A percentile compares a stretch with the other conserved stretches of the same genome.
phyloP scores from a whole-genome alignment of 2,797 vertebrate species.

The Spatula clypeata region DNA sequence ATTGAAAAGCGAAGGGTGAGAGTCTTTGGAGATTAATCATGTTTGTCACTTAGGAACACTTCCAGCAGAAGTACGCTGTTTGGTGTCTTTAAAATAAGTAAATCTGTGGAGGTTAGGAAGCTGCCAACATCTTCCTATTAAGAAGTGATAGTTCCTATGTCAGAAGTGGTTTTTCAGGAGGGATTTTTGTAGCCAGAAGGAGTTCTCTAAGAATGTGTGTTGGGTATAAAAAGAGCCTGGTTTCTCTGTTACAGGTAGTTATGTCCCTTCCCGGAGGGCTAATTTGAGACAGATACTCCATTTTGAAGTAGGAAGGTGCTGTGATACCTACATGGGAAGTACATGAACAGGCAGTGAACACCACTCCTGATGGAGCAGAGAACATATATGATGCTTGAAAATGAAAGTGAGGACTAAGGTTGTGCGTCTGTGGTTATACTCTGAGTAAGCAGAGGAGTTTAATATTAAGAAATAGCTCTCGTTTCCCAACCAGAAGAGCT shows the following conservation, averaged over 20 bases:
- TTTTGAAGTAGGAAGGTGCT: background rate
- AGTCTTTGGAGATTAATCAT: background rate
- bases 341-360: background rate
- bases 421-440: background rate
- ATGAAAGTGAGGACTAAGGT: background rate
- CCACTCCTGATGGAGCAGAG: background rate
- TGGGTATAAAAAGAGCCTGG: background rate
- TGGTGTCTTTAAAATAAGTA: constrained; percentile 13
- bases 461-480: background rate
- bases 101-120: background rate
- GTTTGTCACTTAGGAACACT: constrained; percentile 32
- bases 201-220: background rate
- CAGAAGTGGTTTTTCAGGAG: background rate
- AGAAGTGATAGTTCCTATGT: background rate
- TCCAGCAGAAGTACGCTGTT: background rate
- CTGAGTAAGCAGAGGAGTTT: background rate
- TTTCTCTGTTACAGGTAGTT: background rate
- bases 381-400: background rate
- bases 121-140: background rate
- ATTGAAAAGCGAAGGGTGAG: background rate
- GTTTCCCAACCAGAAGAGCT: background rate
- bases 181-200: background rate
- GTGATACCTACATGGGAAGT: background rate
- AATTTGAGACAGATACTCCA: background rate
- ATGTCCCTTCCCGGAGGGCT: background rate